phyloP scores from a whole-genome alignment of 2,113 vertebrate species.

The Oncorhynchus masou region DNA sequence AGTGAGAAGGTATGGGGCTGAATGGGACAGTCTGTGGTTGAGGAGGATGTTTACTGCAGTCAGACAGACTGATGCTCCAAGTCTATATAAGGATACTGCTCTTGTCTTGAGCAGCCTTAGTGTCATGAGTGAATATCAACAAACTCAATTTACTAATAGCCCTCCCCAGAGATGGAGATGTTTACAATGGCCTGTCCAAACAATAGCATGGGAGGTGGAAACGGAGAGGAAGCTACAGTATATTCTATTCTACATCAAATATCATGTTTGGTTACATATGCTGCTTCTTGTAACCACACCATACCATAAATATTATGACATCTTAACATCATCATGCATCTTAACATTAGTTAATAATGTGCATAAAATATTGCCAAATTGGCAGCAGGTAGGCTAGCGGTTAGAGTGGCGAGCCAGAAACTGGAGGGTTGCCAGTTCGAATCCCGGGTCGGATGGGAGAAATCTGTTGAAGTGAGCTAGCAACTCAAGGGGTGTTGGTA shows the following conservation, averaged over 20 bases:
- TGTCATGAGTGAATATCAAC: slow-evolving; percentile 46
- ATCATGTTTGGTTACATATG: slow-evolving; percentile 62
- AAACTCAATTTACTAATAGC: slow-evolving; percentile 35
- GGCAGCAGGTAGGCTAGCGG: no score
- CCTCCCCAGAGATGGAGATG: slow-evolving; percentile 42
- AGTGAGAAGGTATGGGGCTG: not conserved
- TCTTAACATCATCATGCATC: slow-evolving; percentile 6
- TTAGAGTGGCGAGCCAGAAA: no score
- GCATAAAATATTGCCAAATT: not conserved
- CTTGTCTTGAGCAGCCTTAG: slow-evolving; percentile 16
- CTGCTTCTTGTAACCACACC: slow-evolving; percentile 39
- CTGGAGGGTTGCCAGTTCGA: no score
- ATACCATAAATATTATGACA: slow-evolving; percentile 11
- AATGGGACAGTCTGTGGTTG: not conserved
- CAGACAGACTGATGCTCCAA: slow-evolving; percentile 26
- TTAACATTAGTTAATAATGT: slow-evolving; percentile 2
- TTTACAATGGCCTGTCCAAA: slow-evolving; percentile 69
- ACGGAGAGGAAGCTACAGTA: slow-evolving; percentile 25
- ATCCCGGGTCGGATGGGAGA: no score
- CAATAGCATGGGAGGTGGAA: slow-evolving; percentile 56
- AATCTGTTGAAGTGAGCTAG: no score
- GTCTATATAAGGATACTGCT: slow-evolving; percentile 63
- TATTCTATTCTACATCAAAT: slow-evolving; percentile 37
- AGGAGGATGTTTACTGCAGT: slow-evolving; percentile 15
- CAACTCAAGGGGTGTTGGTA: no score